Percentiles rank a stretch among this genome's conserved stretches.
Conservation (phyloP, 2,797 vertebrate genomes). For the Etheostoma perlongum region DNA sequence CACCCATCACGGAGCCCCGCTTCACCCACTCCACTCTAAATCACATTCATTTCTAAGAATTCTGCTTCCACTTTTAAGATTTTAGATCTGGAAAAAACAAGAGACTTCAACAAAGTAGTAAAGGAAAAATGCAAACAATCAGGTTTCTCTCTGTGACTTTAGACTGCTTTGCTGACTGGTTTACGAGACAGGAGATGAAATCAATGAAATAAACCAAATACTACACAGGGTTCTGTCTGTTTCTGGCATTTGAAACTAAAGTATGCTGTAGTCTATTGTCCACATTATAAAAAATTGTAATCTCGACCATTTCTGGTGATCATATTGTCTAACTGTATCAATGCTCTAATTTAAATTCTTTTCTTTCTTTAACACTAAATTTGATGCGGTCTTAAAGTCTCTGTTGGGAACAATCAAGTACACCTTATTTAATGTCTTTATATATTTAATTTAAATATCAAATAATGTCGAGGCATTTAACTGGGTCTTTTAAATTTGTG, state of each 20-base stretch:
- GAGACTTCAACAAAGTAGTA: conserved; percentile 65
- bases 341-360: not conserved
- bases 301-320: not conserved
- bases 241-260: conserved; percentile 5
- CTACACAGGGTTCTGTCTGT: conserved; percentile 52
- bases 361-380: not conserved
- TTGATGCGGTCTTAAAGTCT: not conserved
- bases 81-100: conserved; percentile 76
- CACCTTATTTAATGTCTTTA: not conserved
- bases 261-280: not conserved
- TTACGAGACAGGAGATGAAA: conserved; percentile 79
- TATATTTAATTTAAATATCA: not conserved
- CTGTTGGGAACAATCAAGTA: not conserved
- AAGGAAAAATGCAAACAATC: conserved; percentile 77
- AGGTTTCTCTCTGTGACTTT: conserved; percentile 81
- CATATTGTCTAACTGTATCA: not conserved
- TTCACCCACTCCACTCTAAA: conserved; percentile 46
- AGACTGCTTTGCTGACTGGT: conserved; percentile 81
- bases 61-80: conserved; percentile 81
- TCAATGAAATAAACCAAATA: conserved; percentile 89
- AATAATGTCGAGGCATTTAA: not conserved
- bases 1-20: conserved; percentile 37
- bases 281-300: not conserved
- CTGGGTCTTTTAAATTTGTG: not conserved
- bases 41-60: conserved; percentile 66